Conservation (phyloP, 2,113 vertebrate species). For the Notothenia rossii region DNA sequence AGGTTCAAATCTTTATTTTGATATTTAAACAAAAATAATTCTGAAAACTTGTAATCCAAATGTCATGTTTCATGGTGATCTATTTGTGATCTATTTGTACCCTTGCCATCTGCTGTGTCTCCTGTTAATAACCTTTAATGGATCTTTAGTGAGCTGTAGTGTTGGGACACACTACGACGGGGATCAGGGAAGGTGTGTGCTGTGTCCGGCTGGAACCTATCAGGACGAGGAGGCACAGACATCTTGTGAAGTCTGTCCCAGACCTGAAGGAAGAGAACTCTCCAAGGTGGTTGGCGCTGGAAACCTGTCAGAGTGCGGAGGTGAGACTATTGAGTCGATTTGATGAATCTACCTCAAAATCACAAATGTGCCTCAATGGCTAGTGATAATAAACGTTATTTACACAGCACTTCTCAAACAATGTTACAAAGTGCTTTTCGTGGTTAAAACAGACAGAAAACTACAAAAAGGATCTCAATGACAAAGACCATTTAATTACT, state of each 20-base stretch:
- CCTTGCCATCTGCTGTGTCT: too few relatives aligned
- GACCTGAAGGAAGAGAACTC: slow-evolving; percentile 80
- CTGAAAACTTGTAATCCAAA: too few relatives aligned
- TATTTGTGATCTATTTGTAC: too few relatives aligned
- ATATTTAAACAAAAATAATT: too few relatives aligned
- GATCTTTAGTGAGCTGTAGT: slow-evolving; percentile 85
- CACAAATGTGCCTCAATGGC: background rate
- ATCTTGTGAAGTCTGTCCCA: slow-evolving; percentile 86
- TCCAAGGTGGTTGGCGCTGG: slow-evolving; percentile 82
- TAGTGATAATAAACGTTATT: too few relatives aligned
- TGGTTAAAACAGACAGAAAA: too few relatives aligned
- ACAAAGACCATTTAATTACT: background rate
- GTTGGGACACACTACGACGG: slow-evolving; percentile 84
- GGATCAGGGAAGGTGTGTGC: slow-evolving; percentile 85
- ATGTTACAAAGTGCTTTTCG: too few relatives aligned
- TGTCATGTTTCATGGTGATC: too few relatives aligned
- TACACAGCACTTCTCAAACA: too few relatives aligned
- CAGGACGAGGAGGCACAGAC: slow-evolving; percentile 90
- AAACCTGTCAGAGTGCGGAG: slow-evolving; percentile 88
- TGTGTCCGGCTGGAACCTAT: slow-evolving; percentile 89
- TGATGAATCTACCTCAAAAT: background rate
- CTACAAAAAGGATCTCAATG: too few relatives aligned
- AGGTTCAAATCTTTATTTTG: too few relatives aligned
- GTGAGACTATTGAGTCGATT: slow-evolving; percentile 67
- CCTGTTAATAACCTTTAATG: slow-evolving; percentile 1